Conservation (phyloP, 2,113 vertebrate species). For the Loxodonta africana region DNA sequence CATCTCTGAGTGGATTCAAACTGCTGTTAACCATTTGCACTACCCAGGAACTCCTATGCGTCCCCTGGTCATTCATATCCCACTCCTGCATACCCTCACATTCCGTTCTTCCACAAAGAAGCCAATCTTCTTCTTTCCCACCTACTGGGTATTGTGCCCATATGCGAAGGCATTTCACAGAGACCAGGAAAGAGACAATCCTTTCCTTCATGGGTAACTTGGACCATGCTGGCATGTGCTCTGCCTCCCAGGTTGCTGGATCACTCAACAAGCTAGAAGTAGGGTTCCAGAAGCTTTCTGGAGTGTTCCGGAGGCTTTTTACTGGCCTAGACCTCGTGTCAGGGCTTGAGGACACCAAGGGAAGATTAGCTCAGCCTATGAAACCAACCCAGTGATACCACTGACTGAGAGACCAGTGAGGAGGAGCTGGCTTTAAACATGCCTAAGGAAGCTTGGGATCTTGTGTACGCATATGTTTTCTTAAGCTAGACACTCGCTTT, state of each 20-base stretch:
- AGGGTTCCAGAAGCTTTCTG: neutral
- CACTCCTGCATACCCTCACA: neutral
- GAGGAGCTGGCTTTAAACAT: neutral
- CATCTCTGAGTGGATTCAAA: no score
- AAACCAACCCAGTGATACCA: neutral
- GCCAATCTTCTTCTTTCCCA: neutral
- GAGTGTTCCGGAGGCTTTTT: neutral
- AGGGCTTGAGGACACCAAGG: neutral
- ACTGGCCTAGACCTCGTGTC: neutral
- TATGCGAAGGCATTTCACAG: neutral
- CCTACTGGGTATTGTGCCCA: neutral
- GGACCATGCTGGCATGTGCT: neutral
- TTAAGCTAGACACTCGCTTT: neutral
- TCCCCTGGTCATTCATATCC: no score
- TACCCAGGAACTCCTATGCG: no score
- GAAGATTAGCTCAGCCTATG: neutral
- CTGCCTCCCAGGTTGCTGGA: neutral
- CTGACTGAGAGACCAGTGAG: neutral
- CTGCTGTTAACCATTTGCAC: no score
- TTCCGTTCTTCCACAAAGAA: neutral
- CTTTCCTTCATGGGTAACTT: neutral
- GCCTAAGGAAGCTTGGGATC: neutral
- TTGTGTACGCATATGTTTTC: neutral
- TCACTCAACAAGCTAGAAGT: neutral
- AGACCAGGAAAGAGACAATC: neutral